Evolutionary conservation across 2,888 invertebrate species (phyloP), one percentile per base, ranked within the genome.

Genomic region (Polymixis lichenea): DNA sequence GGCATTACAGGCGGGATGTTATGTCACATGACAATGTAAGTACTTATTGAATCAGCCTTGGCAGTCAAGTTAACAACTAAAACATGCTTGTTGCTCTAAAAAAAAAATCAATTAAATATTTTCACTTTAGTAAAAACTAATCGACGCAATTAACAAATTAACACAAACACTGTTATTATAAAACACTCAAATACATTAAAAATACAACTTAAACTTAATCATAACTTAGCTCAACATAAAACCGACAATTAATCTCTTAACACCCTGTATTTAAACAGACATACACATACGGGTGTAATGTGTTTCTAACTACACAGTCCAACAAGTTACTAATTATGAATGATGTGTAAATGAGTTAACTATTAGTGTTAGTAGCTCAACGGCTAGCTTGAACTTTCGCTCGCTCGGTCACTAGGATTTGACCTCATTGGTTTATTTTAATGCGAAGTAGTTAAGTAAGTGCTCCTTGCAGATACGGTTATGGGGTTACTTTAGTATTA

Each of bases 331-430:
- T 84, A 79, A 79, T 79, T 65, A 84, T 84, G 84, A 84, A 58
- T 79, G 84, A 83, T 38, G 80, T 71, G 84, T 84, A 79, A 79
- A 64, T 67, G 60, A 61, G 67, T 68, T 43, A 51, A 73, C 38
- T 86, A 86, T 78, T 61, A 86, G 84, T 86, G 83, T 78, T 79
- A 83, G 83, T 83, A 43, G 83, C 46, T 67, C 79, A 72, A 49
- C 58, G 25, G 69, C 74, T 61, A 51, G 19, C 32, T 58, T 69
- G 65, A 75, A 88, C 87, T 88, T 86, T 86, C 87, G 73, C 84
- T 75, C 13, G 72, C 64, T 49, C 55, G 77, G 84, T 71, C 71
- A 83, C 66, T 77, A 67, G 88, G 84, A 77, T 86, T 25, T 38
- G 77, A 62, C 83, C 82, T 69, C 77, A 71, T 77, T 82, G 70